Evolutionary conservation across 2,113 vertebrate genomes (phyloP).

Genomic region (Atrichornis clamosus): DNA sequence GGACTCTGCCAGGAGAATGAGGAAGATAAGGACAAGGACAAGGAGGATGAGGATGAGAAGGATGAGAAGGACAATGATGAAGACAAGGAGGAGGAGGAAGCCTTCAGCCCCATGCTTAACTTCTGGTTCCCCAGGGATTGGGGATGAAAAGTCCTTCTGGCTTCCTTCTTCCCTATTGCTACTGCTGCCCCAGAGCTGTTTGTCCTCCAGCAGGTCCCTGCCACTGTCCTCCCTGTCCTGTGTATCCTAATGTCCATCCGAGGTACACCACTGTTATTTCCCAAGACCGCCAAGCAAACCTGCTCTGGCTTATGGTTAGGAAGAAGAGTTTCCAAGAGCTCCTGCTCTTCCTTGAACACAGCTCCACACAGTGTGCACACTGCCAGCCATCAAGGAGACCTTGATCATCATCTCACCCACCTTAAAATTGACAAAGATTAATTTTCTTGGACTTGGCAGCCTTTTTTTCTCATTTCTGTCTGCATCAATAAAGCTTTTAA

Average conservation of each 20-base stretch:
- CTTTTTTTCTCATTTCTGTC: neutral
- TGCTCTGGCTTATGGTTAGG: neutral
- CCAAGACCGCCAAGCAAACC: neutral
- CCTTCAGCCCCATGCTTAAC: neutral
- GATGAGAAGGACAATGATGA: neutral
- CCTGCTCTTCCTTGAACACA: neutral
- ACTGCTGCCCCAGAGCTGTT: neutral
- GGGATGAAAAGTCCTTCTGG: neutral
- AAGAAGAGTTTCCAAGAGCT: neutral
- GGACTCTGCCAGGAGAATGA: neutral
- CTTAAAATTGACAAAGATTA: neutral
- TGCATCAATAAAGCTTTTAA: neutral
- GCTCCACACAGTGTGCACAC: fast-evolving
- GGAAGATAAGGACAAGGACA: neutral
- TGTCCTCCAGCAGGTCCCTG: neutral
- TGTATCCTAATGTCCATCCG: neutral
- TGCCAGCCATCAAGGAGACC: neutral
- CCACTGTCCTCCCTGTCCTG: neutral
- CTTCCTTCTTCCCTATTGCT: neutral
- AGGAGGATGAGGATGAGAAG: neutral
- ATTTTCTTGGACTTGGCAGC: neutral
- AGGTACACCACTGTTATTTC: neutral
- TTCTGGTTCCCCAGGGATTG: neutral
- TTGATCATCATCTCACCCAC: neutral
- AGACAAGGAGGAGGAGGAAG: neutral